These are phyloP conservation scores for Antheraea mylitta DNA, from an alignment of 1,140 invertebrate genomes.

Conservation along the genomic window DNA sequence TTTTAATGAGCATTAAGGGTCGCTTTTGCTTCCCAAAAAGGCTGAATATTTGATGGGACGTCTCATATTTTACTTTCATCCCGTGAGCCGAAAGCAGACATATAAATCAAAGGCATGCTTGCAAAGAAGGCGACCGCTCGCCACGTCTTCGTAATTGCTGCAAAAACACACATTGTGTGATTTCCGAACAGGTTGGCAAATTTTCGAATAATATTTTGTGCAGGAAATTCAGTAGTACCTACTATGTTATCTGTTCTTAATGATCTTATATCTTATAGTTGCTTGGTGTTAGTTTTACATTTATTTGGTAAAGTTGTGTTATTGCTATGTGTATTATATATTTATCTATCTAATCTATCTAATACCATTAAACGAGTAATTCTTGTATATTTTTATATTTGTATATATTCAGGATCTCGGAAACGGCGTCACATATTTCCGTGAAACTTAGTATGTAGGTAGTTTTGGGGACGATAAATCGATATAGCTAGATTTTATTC, in stretches of 20 bases:
- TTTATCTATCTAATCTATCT: no score
- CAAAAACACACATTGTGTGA: constrained; percentile 68
- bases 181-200: constrained; percentile 70
- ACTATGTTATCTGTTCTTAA: not conserved
- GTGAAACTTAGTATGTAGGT: no score
- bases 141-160: constrained; percentile 68
- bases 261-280: not conserved
- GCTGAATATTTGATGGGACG: constrained; percentile 65
- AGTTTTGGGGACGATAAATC: no score
- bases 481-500: no score
- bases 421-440: no score
- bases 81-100: constrained; percentile 47
- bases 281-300: not conserved
- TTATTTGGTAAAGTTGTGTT: no score
- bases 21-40: constrained; percentile 55
- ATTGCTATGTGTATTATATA: no score
- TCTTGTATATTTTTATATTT: no score
- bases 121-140: constrained; percentile 51
- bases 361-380: no score
- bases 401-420: no score
- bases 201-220: constrained; percentile 55
- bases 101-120: constrained; percentile 74
- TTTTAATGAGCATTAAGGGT: constrained; percentile 66
- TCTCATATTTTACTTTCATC: constrained; percentile 70
- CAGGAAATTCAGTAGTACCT: not conserved